Conservation (phyloP, 2,797 vertebrate genomes). For the Enteromius argenteus region DNA sequence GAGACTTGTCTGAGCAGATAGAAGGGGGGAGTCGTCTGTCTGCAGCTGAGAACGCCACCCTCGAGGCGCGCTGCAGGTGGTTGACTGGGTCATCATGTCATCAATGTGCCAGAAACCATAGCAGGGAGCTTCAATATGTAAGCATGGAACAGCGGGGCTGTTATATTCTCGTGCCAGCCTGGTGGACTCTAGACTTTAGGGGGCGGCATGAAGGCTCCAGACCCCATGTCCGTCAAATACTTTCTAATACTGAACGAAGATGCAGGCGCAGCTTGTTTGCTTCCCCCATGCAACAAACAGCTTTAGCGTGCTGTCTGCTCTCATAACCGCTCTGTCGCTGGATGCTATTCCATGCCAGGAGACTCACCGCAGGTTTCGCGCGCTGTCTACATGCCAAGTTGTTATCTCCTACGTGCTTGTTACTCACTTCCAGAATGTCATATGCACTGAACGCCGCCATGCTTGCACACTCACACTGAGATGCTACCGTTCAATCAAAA, state of each 20-base stretch:
- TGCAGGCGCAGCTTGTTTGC: constrained; percentile 47
- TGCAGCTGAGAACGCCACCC: constrained; percentile 59
- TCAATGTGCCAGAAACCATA: constrained; percentile 65
- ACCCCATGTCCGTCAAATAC: constrained; percentile 37
- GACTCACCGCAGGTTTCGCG: constrained; percentile 61
- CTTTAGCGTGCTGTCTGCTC: constrained; percentile 57
- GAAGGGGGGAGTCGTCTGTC: constrained; percentile 52
- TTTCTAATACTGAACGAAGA: constrained; percentile 56
- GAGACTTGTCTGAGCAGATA: constrained; percentile 61
- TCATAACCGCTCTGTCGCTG: constrained; percentile 58
- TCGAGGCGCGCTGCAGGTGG: constrained; percentile 59
- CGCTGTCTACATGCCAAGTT: constrained; percentile 55
- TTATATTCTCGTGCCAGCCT: constrained; percentile 52
- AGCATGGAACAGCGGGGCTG: constrained; percentile 46
- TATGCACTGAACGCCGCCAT: constrained; percentile 39
- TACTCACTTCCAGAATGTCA: constrained; percentile 59
- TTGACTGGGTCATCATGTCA: constrained; percentile 59
- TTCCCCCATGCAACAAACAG: constrained; percentile 47
- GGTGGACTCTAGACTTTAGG: constrained; percentile 43
- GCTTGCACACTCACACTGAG: constrained; percentile 4
- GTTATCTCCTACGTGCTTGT: constrained; percentile 59
- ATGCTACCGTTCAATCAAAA: constrained; percentile 8
- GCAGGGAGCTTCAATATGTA: constrained; percentile 55
- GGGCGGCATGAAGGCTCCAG: constrained; percentile 32
- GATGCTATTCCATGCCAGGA: constrained; percentile 61